Evolutionary conservation across 2,797 vertebrate species (phyloP).

Genomic region (Thaleichthys pacificus): DNA sequence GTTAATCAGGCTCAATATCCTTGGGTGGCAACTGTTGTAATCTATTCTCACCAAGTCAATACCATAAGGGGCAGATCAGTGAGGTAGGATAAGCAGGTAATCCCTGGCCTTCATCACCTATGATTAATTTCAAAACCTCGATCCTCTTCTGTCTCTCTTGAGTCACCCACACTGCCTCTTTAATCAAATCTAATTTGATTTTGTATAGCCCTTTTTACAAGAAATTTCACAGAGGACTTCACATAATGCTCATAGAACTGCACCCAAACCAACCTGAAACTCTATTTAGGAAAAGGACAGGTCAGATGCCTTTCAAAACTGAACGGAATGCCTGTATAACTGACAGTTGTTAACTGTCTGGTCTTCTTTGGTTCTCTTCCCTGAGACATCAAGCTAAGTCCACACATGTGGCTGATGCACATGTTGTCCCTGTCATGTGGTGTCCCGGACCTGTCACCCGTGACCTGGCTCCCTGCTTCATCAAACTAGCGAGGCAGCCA

Average conservation of each 20-base stretch:
- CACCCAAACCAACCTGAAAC: too few relatives aligned
- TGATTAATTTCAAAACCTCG: constrained; percentile 37
- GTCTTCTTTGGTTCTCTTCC: too few relatives aligned
- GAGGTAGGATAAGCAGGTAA: constrained; percentile 58
- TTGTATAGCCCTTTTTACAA: too few relatives aligned
- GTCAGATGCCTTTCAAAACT: constrained; percentile 17
- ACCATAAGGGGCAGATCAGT: constrained; percentile 34
- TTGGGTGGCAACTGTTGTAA: constrained; percentile 37
- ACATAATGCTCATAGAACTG: too few relatives aligned
- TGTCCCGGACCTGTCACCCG: constrained; percentile 41
- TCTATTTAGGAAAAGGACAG: constrained; percentile 9
- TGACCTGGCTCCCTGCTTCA: constrained; percentile 59
- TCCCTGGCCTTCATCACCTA: constrained; percentile 42
- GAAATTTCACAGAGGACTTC: too few relatives aligned
- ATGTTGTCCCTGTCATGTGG: constrained; percentile 62
- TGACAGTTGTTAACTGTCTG: too few relatives aligned
- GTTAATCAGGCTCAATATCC: not conserved
- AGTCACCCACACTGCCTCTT: constrained; percentile 27
- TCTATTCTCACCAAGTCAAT: constrained; percentile 47
- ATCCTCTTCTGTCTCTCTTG: constrained; percentile 20
- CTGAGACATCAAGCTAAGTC: not conserved
- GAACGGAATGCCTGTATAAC: not conserved
- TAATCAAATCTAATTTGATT: too few relatives aligned
- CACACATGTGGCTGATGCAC: constrained; percentile 49
- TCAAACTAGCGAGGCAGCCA: constrained; percentile 49